Percentiles rank a stretch among this genome's conserved stretches.
Evolutionary conservation across 2,797 vertebrate genomes (phyloP).

Genomic region (Mallotus villosus): DNA sequence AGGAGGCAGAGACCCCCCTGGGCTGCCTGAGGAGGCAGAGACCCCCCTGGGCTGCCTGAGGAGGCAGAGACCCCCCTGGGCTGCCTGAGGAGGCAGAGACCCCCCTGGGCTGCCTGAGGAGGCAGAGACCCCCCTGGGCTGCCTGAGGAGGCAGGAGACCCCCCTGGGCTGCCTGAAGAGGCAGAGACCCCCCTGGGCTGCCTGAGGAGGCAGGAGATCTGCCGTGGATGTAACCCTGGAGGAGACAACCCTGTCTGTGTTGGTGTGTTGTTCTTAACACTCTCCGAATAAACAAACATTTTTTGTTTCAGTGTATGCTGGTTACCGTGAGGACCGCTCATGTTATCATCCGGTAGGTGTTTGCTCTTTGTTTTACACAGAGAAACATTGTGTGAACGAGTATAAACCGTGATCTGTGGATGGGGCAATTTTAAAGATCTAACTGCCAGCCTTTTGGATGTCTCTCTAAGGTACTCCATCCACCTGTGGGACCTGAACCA

Average conservation of each 20-base stretch:
- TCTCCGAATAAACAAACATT: not conserved
- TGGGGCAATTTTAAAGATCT: too few species aligned
- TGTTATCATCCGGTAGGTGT: constrained; percentile 89
- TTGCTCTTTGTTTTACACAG: not conserved
- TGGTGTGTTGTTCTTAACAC: not conserved
- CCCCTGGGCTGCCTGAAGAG: not conserved
- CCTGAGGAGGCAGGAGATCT: too few species aligned
- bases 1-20: not conserved
- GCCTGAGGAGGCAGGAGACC: not conserved
- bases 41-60: not conserved
- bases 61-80: too few species aligned
- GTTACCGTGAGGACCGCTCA: constrained; percentile 91
- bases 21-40: not conserved
- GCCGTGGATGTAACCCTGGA: too few species aligned
- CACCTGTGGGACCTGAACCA: constrained; percentile 96
- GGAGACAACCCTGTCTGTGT: too few species aligned
- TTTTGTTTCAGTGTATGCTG: constrained; percentile 82
- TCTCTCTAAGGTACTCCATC: constrained; percentile 81
- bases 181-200: too few species aligned
- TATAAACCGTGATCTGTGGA: not conserved
- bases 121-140: not conserved
- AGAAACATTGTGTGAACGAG: too few species aligned
- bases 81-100: not conserved
- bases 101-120: not conserved
- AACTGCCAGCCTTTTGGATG: not conserved